Evolutionary conservation across 2,113 vertebrate genomes (phyloP).

Genomic region (Etheostoma cragini): DNA sequence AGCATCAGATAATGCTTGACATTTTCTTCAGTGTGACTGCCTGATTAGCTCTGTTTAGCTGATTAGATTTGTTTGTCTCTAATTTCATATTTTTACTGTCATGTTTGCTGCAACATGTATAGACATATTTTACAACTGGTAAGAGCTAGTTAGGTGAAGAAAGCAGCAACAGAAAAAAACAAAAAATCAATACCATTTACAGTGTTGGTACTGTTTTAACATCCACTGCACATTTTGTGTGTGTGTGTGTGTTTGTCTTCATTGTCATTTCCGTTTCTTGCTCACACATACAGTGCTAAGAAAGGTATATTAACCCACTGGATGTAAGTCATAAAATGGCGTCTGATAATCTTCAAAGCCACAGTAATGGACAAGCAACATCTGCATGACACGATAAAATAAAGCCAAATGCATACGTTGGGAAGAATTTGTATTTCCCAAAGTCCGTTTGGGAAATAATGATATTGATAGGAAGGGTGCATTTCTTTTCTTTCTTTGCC

Average conservation of each 20-base stretch:
- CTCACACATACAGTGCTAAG: background rate
- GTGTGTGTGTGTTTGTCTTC: background rate
- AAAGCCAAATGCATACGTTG: background rate
- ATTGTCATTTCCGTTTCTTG: background rate
- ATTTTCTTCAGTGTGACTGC: constrained; percentile 19
- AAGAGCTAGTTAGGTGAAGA: background rate
- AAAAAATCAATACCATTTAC: background rate
- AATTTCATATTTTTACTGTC: background rate
- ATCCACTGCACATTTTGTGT: background rate
- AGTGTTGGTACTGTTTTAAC: too few relatives aligned
- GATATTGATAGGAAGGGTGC: background rate
- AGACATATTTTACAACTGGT: background rate
- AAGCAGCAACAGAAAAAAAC: too few relatives aligned
- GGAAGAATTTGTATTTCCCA: background rate
- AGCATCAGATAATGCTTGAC: constrained; percentile 18
- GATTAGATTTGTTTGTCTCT: background rate
- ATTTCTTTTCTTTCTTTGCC: too few relatives aligned
- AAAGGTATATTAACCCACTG: background rate
- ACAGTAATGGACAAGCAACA: too few relatives aligned
- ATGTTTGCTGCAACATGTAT: background rate
- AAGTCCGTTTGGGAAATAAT: background rate
- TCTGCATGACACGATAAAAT: background rate
- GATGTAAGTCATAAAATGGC: background rate
- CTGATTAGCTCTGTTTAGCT: constrained; percentile 37
- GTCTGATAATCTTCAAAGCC: background rate